These are phyloP conservation scores for Pteronotus mesoamericanus DNA, from an alignment of 2,797 vertebrate species.

Conservation along the genomic window DNA sequence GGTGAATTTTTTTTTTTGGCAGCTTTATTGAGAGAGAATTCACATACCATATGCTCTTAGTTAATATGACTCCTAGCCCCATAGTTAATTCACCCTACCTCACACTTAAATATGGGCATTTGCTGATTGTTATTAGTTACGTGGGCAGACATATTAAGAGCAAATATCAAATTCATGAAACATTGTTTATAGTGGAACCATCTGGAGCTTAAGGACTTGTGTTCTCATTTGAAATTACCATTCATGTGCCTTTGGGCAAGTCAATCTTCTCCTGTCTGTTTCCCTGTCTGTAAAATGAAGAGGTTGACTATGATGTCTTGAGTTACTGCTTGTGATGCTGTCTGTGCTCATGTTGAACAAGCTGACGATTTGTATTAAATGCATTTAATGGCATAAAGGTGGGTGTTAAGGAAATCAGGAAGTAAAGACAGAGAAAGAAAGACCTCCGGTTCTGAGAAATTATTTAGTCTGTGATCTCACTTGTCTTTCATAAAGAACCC, in stretches of 20 bases:
- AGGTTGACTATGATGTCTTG: neutral
- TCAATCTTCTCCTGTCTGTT: neutral
- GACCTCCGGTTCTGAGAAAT: neutral
- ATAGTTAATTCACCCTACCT: neutral
- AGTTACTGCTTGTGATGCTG: neutral
- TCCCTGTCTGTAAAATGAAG: neutral
- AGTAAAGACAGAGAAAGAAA: neutral
- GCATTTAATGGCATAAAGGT: neutral
- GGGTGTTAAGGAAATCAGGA: neutral
- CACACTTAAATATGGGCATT: neutral
- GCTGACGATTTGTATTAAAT: neutral
- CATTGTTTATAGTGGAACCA: neutral
- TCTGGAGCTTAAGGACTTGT: neutral
- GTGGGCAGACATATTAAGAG: neutral
- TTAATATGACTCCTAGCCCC: neutral
- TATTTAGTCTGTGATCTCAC: neutral
- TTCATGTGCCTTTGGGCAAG: neutral
- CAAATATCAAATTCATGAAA: neutral
- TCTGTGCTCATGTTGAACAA: neutral
- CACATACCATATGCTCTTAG: neutral
- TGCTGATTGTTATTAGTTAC: neutral
- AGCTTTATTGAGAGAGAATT: neutral
- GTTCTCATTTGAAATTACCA: neutral
- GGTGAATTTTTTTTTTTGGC: neutral
- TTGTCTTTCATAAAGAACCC: constrained; percentile 22